Percentiles rank a stretch among this genome's conserved stretches.
Conservation (phyloP, 1,140 invertebrate genomes). For the Caenorhabditis inopinata region DNA sequence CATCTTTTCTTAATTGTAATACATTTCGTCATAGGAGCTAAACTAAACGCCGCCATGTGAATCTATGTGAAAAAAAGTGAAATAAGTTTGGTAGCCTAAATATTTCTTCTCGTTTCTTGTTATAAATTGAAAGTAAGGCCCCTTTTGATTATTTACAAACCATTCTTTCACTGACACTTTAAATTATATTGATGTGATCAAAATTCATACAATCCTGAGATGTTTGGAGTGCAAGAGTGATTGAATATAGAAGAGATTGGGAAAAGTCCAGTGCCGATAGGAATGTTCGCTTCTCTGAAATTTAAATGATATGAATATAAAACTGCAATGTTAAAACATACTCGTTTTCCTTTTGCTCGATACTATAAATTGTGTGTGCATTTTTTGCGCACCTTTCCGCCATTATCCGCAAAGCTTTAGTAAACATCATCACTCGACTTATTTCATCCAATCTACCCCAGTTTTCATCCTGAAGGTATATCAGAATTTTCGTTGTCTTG, state of each 20-base stretch:
- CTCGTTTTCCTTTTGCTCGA: not conserved
- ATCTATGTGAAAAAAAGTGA: too few relatives aligned
- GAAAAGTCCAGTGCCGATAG: slow-evolving; percentile 7
- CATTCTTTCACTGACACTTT: too few relatives aligned
- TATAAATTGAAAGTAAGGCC: too few relatives aligned
- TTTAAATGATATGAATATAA: not conserved
- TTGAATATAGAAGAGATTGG: slow-evolving; percentile 33
- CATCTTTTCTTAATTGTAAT: too few relatives aligned
- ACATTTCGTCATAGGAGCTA: too few relatives aligned
- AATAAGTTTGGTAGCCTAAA: too few relatives aligned
- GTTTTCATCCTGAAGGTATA: not conserved
- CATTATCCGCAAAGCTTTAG: not conserved
- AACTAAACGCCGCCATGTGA: too few relatives aligned
- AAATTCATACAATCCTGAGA: slow-evolving; percentile 15
- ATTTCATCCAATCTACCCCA: not conserved
- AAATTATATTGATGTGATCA: too few relatives aligned
- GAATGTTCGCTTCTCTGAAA: not conserved
- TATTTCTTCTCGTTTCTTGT: too few relatives aligned
- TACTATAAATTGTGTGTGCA: slow-evolving; percentile 7
- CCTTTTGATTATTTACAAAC: too few relatives aligned
- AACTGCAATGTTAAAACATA: not conserved
- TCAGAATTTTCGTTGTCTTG: too few relatives aligned
- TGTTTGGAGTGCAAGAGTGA: slow-evolving; percentile 20
- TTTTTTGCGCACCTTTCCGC: not conserved
- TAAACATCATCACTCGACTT: not conserved